Evolutionary conservation across 2,113 vertebrate genomes (phyloP), one percentile per base, ranked within the genome.

Genomic region (Phyllostomus hastatus): DNA sequence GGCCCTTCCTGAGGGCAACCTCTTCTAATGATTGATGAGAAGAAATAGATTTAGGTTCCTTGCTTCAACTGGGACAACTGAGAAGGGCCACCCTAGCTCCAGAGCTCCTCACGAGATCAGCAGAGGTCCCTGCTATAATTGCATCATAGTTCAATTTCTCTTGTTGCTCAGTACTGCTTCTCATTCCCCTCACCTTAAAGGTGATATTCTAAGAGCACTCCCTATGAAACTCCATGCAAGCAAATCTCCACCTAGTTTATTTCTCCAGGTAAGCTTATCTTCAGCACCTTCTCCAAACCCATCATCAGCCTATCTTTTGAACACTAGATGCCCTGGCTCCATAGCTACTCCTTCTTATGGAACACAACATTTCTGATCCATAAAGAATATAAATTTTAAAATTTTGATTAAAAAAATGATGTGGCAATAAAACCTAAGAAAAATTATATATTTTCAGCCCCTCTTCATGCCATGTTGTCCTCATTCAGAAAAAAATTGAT

Each of bases 401-500:
- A 35, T 54, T 93, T 46, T 24, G 15, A 10, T 66, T 72, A 26
- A 33, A 26, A 19, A 50, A 5, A 43, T 19, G 73, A 14, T 20
- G 24, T 35, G 14, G 19, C 22, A 50, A 41, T 3, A 61, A 28
- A 46, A 75, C n/a, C 31, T 48, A 35, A 57, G 4, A 57, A 28
- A 59, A 72, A 91, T 35, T 10, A 85, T 7, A 1, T 76, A 26
- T 86, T 48, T 86, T 67, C 38, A 43, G 57, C 38, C 85, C 14
- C 43, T 88, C 43, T 8, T 78, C 24, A 5, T n/a, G 67, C 4
- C 35, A 76, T 7, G 43, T 7, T 66, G 24, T 59, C 38, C 31
- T 76, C 38, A 28, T 16, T 94, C 19, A 57, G 48, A 61, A 52
- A 85, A 81, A 80, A 64, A 46, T 9, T 80, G 8, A 90, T 69